These are phyloP conservation scores for Lepidotrigona ventralis DNA, from an alignment of 1,140 invertebrate species.

Conservation along the genomic window DNA sequence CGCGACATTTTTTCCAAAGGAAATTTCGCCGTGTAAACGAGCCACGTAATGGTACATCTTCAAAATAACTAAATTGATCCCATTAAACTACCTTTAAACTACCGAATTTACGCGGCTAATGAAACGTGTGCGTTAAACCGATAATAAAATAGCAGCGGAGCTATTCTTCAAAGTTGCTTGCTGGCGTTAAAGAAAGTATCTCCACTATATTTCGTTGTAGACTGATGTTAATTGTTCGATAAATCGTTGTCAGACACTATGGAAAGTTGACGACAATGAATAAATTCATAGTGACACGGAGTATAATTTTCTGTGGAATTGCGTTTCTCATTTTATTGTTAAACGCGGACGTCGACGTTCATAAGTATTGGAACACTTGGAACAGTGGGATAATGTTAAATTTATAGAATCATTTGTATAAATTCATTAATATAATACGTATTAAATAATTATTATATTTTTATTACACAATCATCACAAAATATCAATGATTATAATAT, in stretches of 20 bases:
- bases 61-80: constrained; percentile 37
- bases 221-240: constrained; percentile 6
- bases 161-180: neutral
- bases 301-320: neutral
- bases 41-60: neutral
- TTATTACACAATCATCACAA: too few species aligned
- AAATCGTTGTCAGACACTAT: neutral
- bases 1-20: constrained; percentile 34
- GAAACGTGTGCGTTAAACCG: constrained; percentile 7
- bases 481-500: too few species aligned
- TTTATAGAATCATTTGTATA: neutral
- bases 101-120: constrained; percentile 24
- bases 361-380: neutral
- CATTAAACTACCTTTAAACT: constrained; percentile 36
- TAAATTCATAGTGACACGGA: neutral
- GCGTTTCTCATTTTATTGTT: neutral
- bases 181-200: neutral
- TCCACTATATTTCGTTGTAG: neutral
- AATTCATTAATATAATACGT: neutral
- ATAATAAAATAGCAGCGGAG: constrained; percentile 16
- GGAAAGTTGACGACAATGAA: neutral
- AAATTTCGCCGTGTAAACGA: constrained; percentile 26
- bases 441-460: too few species aligned
- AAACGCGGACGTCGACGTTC: neutral
- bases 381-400: neutral